Evolutionary conservation across 2,888 invertebrate genomes (phyloP).

Genomic region (Cylindroiulus punctatus): DNA sequence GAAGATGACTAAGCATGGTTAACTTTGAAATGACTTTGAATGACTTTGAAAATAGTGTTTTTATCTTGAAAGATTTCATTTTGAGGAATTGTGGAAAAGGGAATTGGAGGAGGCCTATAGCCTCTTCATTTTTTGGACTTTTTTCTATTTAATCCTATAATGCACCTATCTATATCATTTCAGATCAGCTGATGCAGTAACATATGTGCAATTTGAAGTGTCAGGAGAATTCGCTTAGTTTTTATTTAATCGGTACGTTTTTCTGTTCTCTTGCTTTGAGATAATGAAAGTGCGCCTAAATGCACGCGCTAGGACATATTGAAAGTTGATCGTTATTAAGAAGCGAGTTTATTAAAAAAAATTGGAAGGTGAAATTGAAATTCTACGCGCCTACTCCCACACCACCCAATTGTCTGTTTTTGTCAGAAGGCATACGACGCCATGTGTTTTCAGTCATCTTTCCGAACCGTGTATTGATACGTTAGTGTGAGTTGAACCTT

Average conservation of each 20-base stretch:
- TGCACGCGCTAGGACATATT: background rate
- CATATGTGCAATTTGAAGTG: background rate
- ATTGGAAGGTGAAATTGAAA: background rate
- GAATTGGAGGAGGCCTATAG: background rate
- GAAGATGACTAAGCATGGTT: too few species aligned
- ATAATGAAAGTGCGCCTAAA: background rate
- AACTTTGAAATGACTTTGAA: too few species aligned
- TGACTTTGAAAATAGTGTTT: background rate
- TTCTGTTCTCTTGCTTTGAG: background rate
- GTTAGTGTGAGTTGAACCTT: too few species aligned
- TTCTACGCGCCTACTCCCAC: background rate
- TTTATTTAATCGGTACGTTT: background rate
- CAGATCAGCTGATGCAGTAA: background rate
- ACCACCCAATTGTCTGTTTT: too few species aligned
- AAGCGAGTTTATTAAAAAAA: constrained; percentile 23
- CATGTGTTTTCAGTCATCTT: too few species aligned
- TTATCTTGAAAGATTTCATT: background rate
- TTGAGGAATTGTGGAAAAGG: background rate
- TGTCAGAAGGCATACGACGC: too few species aligned
- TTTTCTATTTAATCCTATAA: background rate
- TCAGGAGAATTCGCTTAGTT: background rate
- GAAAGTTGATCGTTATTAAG: background rate
- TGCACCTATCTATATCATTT: background rate
- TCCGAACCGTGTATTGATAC: too few species aligned
- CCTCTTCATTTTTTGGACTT: background rate